Evolutionary conservation across 2,113 vertebrate species (phyloP).

Genomic region (Xiphorhynchus elegans): DNA sequence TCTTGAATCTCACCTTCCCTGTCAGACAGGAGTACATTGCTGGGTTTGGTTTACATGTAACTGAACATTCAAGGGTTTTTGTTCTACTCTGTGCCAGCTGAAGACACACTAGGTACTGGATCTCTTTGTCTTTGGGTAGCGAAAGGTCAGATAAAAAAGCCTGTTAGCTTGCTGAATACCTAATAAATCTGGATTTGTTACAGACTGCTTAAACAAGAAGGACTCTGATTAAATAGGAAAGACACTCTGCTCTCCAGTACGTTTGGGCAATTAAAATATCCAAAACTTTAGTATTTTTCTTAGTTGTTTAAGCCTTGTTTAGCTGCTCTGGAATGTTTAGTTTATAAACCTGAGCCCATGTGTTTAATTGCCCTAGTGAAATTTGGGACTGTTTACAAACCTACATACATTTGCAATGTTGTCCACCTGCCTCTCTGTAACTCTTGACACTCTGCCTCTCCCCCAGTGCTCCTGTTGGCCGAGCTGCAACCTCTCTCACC

Average conservation of each 20-base stretch:
- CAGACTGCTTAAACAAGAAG: background rate
- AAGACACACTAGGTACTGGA: rapidly evolving
- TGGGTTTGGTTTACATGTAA: background rate
- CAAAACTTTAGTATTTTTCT: background rate
- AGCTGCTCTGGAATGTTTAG: background rate
- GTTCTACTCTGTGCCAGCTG: background rate
- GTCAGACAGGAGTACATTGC: background rate
- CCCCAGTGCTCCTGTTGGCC: background rate
- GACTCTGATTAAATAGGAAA: background rate
- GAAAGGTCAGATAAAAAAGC: background rate
- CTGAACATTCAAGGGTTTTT: background rate
- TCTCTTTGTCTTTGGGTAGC: background rate
- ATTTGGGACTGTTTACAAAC: background rate
- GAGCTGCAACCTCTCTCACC: background rate
- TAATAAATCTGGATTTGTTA: background rate
- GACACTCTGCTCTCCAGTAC: background rate
- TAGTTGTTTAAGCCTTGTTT: background rate
- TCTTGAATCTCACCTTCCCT: background rate
- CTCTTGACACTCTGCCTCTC: background rate
- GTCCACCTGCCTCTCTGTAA: background rate
- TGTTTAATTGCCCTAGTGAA: background rate
- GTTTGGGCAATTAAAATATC: background rate
- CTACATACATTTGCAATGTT: too few relatives aligned
- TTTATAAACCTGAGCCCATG: background rate
- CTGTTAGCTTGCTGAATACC: background rate